These are phyloP conservation scores for Pogona vitticeps DNA, from an alignment of 2,113 vertebrate species.

Conservation along the genomic window DNA sequence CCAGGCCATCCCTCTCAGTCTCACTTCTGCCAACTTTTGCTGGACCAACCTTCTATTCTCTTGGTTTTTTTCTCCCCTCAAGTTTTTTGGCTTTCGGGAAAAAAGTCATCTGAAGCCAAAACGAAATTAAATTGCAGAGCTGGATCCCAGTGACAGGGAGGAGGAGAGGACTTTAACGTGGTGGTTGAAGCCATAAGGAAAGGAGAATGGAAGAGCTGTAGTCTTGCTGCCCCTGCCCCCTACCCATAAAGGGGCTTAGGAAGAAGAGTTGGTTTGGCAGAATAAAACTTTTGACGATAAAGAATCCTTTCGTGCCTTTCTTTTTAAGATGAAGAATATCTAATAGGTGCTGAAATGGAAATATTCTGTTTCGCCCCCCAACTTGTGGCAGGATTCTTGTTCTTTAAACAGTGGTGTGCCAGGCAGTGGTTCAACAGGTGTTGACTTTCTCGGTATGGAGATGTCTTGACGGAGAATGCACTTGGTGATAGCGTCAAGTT, in stretches of 20 bases:
- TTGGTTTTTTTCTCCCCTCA: neutral
- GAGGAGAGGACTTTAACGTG: neutral
- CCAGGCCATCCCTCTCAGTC: neutral
- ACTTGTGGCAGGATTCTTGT: neutral
- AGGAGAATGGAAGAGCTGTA: neutral
- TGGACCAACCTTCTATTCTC: conserved; percentile 17
- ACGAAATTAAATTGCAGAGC: neutral
- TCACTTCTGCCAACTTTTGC: neutral
- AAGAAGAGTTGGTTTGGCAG: neutral
- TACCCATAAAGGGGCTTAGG: neutral
- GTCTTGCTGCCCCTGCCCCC: no score
- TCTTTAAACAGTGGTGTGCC: neutral
- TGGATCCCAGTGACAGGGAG: neutral
- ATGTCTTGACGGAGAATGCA: neutral
- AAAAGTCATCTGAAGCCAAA: conserved; percentile 1
- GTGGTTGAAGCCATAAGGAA: neutral
- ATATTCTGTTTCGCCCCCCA: neutral
- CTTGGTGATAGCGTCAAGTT: neutral
- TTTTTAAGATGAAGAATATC: neutral
- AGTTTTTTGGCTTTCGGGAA: conserved; percentile 12
- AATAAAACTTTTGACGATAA: neutral
- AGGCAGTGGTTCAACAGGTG: neutral
- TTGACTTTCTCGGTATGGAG: neutral
- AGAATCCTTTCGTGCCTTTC: neutral
- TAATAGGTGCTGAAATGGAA: neutral